A percentile compares a stretch with the other conserved stretches of the same genome.
phyloP scores from a whole-genome alignment of 2,888 invertebrate species.

The Trilocha varians region DNA sequence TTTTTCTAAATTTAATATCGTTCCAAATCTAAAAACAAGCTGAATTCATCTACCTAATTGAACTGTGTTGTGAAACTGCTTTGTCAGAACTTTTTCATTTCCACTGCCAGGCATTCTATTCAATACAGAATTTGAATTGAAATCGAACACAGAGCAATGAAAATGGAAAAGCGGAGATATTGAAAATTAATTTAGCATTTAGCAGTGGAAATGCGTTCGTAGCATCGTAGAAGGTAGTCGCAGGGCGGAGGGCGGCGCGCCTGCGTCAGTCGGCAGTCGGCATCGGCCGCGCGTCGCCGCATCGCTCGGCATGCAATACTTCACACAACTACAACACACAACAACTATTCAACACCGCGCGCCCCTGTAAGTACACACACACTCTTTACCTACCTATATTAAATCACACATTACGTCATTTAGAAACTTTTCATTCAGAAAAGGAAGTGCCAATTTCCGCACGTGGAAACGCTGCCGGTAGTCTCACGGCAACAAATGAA shows the following conservation, averaged over 20 bases:
- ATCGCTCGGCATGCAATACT: slow-evolving; percentile 50
- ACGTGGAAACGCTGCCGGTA: slow-evolving; percentile 54
- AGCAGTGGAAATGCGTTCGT: slow-evolving; percentile 26
- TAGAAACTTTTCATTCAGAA: slow-evolving; percentile 29
- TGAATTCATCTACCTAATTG: no score
- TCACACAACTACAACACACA: slow-evolving; percentile 29
- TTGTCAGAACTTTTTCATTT: no score
- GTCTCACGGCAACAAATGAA: slow-evolving; percentile 62
- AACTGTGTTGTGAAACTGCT: no score
- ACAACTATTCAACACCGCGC: slow-evolving; percentile 49
- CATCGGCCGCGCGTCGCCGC: slow-evolving; percentile 56
- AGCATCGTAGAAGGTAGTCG: slow-evolving; percentile 40
- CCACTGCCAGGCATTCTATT: no score
- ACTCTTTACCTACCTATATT: slow-evolving; percentile 5
- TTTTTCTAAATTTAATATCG: no score
- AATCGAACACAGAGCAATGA: slow-evolving; percentile 6
- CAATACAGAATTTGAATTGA: no score
- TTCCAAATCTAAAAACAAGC: no score
- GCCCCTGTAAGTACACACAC: slow-evolving; percentile 58
- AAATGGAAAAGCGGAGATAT: background rate
- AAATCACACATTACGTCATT: background rate
- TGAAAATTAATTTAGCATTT: slow-evolving; percentile 1
- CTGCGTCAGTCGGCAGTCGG: slow-evolving; percentile 62
- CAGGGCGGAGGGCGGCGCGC: slow-evolving; percentile 42
- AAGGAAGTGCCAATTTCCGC: slow-evolving; percentile 40